phyloP scores from a whole-genome alignment of 2,113 vertebrate genomes.

The Eptatretus burgeri region DNA sequence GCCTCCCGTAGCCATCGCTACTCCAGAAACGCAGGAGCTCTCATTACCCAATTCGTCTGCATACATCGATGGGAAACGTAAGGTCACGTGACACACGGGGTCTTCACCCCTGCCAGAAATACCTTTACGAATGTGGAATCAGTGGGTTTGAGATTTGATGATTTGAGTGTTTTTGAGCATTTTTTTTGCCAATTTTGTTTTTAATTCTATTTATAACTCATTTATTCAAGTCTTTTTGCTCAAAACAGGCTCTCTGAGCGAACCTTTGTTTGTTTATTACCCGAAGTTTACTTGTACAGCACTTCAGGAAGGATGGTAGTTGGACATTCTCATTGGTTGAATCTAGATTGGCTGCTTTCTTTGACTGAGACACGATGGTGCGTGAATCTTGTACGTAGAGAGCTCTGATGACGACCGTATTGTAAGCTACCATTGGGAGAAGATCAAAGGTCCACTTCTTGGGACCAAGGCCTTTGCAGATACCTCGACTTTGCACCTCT shows the following conservation, averaged over 20 bases:
- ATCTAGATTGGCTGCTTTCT: too few species aligned
- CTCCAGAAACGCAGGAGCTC: conserved; percentile 63
- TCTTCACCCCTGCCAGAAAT: neutral
- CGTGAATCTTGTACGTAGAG: conserved; percentile 19
- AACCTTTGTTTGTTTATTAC: too few species aligned
- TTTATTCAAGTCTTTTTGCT: too few species aligned
- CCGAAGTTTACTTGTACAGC: too few species aligned
- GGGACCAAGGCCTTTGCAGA: conserved; percentile 66
- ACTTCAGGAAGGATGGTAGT: neutral
- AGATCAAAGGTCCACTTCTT: conserved; percentile 63
- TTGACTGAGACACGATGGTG: neutral
- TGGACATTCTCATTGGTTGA: neutral
- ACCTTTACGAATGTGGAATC: too few species aligned
- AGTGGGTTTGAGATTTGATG: too few species aligned
- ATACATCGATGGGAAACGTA: conserved; percentile 78
- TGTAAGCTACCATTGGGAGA: conserved; percentile 68
- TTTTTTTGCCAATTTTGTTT: too few species aligned
- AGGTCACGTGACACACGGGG: conserved; percentile 20
- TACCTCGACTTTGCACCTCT: conserved; percentile 42
- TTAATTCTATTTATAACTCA: too few species aligned
- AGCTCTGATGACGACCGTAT: conserved; percentile 85
- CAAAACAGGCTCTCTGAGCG: too few species aligned
- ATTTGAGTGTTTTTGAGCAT: too few species aligned
- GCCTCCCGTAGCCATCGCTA: conserved; percentile 59
- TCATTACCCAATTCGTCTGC: conserved; percentile 76